These are phyloP conservation scores for Gasteruption jaculator DNA, from an alignment of 2,888 invertebrate genomes.

Conservation along the genomic window DNA sequence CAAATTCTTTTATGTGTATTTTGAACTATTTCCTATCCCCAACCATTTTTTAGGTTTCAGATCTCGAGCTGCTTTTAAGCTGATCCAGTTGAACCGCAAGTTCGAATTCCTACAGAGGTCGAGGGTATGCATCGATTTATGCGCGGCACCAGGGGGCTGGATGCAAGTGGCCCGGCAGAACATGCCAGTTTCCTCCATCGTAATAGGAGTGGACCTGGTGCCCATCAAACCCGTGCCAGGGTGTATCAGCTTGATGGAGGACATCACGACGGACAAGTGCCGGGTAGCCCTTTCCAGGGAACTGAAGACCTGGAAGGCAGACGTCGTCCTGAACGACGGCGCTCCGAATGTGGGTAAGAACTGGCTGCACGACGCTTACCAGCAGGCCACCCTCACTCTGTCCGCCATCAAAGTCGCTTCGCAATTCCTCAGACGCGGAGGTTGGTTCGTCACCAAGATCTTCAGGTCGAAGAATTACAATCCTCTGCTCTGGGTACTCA, in stretches of 20 bases:
- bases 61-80: conserved; percentile 98
- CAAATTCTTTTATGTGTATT: conserved; percentile 10
- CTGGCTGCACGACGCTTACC: conserved; percentile 97
- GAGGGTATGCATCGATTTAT: conserved; percentile 94
- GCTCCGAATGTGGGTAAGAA: conserved; percentile 97
- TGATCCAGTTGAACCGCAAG: conserved; percentile 95
- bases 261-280: conserved; percentile 97
- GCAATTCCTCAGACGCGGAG: conserved; percentile 82
- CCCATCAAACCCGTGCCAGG: conserved; percentile 89
- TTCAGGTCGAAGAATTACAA: conserved; percentile 98
- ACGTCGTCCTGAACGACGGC: conserved; percentile 94
- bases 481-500: conserved; percentile 89
- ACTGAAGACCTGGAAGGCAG: conserved; percentile 93
- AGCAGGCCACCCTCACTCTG: conserved; percentile 87
- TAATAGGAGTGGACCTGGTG: conserved; percentile 93
- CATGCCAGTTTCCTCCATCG: conserved; percentile 94
- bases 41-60: conserved; percentile 70
- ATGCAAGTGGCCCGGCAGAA: conserved; percentile 97
- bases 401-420: conserved; percentile 90
- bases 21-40: too few species aligned
- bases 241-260: conserved; percentile 84
- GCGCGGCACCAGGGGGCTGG: conserved; percentile 99
- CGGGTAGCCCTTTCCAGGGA: conserved; percentile 74
- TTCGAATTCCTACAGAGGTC: conserved; percentile 95
- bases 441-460: conserved; percentile 98